A percentile compares a stretch with the other conserved stretches of the same genome.
Conservation (phyloP, 2,888 invertebrate genomes). For the Agrotis ipsilon region DNA sequence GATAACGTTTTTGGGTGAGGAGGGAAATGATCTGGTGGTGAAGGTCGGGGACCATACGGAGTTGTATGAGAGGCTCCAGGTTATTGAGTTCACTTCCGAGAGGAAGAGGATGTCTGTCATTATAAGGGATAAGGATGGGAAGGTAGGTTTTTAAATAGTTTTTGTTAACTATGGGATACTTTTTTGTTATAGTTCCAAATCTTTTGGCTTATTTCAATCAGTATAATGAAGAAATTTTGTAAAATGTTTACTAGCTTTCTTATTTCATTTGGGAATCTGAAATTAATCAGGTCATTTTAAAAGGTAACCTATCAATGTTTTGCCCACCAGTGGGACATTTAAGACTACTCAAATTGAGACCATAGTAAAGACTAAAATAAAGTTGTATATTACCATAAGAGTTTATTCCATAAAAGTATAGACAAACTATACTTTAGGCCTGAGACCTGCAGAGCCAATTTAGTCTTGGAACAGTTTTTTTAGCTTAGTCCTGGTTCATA, state of each 20-base stretch:
- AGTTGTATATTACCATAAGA: too few relatives aligned
- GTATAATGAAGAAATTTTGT: not conserved
- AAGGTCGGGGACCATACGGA: constrained; percentile 87
- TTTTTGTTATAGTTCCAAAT: not conserved
- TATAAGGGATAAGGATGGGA: constrained; percentile 92
- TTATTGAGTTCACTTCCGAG: constrained; percentile 97
- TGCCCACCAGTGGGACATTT: too few relatives aligned
- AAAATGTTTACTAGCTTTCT: not conserved
- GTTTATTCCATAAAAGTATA: too few relatives aligned
- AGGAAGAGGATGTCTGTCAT: constrained; percentile 98
- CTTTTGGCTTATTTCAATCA: not conserved
- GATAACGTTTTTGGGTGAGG: constrained; percentile 93
- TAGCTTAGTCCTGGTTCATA: too few relatives aligned
- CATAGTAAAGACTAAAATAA: too few relatives aligned
- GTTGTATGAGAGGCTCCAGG: constrained; percentile 93
- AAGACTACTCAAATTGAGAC: too few relatives aligned
- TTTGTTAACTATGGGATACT: too few relatives aligned
- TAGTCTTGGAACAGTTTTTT: too few relatives aligned
- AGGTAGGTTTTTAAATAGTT: constrained; percentile 73
- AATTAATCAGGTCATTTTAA: not conserved
- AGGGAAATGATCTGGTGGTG: constrained; percentile 93
- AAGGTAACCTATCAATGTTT: not conserved
- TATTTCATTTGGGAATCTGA: not conserved
- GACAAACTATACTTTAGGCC: too few relatives aligned
- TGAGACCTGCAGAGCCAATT: too few relatives aligned